These are phyloP conservation scores for Nannoperca australis DNA, from an alignment of 2,797 vertebrate genomes.

Conservation along the genomic window DNA sequence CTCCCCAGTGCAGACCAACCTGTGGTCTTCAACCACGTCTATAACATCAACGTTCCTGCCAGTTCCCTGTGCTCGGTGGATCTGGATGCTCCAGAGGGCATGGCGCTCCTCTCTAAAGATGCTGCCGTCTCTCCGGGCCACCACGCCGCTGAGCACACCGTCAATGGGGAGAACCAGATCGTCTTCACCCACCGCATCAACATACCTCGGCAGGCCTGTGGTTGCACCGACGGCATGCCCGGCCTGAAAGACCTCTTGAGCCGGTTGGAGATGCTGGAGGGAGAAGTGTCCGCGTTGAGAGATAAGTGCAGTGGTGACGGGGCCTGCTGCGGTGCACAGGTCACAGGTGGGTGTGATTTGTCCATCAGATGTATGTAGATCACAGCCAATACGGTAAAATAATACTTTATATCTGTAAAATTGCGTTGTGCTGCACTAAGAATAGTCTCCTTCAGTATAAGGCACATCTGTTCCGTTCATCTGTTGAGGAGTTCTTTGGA, in stretches of 20 bases:
- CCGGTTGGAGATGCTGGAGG: conserved; percentile 93
- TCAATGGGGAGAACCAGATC: conserved; percentile 92
- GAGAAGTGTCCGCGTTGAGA: conserved; percentile 90
- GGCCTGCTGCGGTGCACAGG: conserved; percentile 88
- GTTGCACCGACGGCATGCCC: conserved; percentile 85
- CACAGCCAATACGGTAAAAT: conserved; percentile 5
- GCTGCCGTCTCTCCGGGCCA: conserved; percentile 56
- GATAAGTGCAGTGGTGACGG: conserved; percentile 86
- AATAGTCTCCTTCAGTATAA: conserved; percentile 14
- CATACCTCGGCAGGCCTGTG: conserved; percentile 92
- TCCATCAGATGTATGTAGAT: not conserved
- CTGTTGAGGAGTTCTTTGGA: conserved; percentile 15
- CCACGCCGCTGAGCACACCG: conserved; percentile 86
- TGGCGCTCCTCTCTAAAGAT: conserved; percentile 75
- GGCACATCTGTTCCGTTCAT: conserved; percentile 61
- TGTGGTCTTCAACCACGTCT: conserved; percentile 95
- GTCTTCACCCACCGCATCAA: conserved; percentile 97
- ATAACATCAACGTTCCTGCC: conserved; percentile 93
- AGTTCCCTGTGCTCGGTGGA: conserved; percentile 91
- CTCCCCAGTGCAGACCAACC: conserved; percentile 86
- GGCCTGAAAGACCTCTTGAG: conserved; percentile 92
- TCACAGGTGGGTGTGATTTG: conserved; percentile 71
- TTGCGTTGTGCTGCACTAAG: not conserved
- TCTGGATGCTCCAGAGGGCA: conserved; percentile 84
- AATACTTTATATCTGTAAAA: conserved; percentile 13